Evolutionary conservation across 2,113 vertebrate genomes (phyloP).

Genomic region (Coracopsis vasa): DNA sequence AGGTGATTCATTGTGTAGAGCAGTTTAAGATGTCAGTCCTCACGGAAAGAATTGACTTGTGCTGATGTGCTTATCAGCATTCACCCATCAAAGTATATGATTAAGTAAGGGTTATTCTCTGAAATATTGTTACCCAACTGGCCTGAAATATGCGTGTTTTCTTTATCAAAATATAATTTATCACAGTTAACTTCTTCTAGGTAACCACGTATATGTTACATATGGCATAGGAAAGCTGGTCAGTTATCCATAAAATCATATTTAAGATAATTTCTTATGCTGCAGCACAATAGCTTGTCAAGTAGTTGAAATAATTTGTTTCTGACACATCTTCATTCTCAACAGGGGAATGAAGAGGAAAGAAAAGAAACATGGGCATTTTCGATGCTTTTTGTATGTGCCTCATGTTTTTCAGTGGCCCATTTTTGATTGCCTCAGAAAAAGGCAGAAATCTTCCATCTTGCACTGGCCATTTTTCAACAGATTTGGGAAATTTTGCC

Average conservation of each 20-base stretch:
- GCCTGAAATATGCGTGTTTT: slow-evolving; percentile 63
- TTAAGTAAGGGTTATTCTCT: slow-evolving; percentile 72
- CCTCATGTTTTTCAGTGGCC: background rate
- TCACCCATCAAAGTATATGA: slow-evolving; percentile 69
- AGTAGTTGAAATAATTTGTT: slow-evolving; percentile 28
- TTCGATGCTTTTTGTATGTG: background rate
- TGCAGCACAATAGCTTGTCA: background rate
- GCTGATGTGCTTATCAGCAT: slow-evolving; percentile 66
- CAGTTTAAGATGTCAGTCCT: slow-evolving; percentile 75
- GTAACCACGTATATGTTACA: background rate
- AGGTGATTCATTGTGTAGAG: slow-evolving; percentile 76
- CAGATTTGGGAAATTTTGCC: background rate
- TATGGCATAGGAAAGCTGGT: background rate
- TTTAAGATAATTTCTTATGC: slow-evolving; percentile 5
- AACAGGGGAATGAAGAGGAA: background rate
- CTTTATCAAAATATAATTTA: slow-evolving; percentile 65
- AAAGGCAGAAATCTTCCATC: background rate
- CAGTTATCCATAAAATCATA: background rate
- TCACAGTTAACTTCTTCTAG: slow-evolving; percentile 38
- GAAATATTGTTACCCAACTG: slow-evolving; percentile 67
- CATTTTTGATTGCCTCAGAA: background rate
- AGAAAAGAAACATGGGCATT: background rate
- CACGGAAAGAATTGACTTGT: slow-evolving; percentile 65
- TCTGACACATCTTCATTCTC: background rate
- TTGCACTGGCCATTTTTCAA: background rate